Percentiles rank a stretch among this genome's conserved stretches.
Conservation (phyloP, 2,888 invertebrate species). For the Girardia tigrina region DNA sequence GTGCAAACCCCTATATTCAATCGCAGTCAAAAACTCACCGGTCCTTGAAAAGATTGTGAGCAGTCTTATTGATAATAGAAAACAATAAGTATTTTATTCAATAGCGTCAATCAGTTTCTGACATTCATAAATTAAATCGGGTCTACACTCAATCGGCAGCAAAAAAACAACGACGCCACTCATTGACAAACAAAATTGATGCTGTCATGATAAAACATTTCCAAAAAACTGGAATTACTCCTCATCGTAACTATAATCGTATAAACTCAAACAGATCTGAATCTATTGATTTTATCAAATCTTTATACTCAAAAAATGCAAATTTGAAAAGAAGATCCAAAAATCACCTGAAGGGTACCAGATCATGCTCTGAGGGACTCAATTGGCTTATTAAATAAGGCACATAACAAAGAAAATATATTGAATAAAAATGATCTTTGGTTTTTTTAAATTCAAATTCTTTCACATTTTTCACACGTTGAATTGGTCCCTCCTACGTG, state of each 20-base stretch:
- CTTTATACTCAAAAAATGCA: neutral
- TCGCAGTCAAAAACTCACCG: neutral
- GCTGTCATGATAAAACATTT: constrained; percentile 3
- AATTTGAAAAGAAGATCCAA: neutral
- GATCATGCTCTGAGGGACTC: neutral
- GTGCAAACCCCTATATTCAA: neutral
- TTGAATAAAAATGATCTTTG: neutral
- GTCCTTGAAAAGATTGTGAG: neutral
- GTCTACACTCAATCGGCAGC: neutral
- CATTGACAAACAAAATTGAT: constrained; percentile 5
- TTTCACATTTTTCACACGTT: neutral
- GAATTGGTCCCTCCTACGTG: neutral
- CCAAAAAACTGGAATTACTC: constrained; percentile 10
- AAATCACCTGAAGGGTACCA: neutral
- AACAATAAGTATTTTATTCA: neutral
- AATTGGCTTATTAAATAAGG: neutral
- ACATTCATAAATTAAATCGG: neutral
- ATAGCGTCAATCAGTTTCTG: neutral
- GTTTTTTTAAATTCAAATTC: neutral
- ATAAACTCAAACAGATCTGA: neutral
- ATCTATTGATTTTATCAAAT: neutral
- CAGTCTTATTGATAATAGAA: no score
- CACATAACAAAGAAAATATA: neutral
- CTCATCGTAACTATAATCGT: neutral
- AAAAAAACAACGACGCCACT: neutral